Evolutionary conservation across 2,888 invertebrate genomes (phyloP).

Genomic region (Pristionchus arcanus): DNA sequence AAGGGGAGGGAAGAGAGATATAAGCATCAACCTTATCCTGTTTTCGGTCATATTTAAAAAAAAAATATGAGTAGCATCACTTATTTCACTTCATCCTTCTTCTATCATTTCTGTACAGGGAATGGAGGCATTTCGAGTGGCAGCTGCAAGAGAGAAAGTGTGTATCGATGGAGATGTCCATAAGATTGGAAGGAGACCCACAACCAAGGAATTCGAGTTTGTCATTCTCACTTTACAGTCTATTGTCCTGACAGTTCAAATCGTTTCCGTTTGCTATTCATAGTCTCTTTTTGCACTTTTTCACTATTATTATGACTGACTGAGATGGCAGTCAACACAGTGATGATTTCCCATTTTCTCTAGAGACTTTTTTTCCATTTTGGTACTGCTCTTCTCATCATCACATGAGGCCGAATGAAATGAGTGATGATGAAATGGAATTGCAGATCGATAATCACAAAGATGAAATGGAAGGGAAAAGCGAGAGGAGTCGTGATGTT

Average conservation of each 20-base stretch:
- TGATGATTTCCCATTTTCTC: background rate
- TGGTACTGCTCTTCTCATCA: background rate
- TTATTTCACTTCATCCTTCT: background rate
- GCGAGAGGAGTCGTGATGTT: slow-evolving; percentile 86
- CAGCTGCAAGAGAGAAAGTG: slow-evolving; percentile 77
- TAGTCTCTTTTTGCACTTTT: background rate
- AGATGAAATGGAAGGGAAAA: slow-evolving; percentile 81
- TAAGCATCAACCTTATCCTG: background rate
- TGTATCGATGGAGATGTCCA: slow-evolving; percentile 83
- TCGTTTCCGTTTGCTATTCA: background rate
- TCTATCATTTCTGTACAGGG: slow-evolving; percentile 58
- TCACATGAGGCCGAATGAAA: background rate
- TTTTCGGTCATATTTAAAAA: slow-evolving; percentile 53
- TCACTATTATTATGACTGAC: background rate
- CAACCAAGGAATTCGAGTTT: slow-evolving; percentile 57
- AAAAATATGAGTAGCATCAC: background rate
- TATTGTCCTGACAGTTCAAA: background rate
- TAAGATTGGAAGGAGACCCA: slow-evolving; percentile 76
- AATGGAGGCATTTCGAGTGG: slow-evolving; percentile 73
- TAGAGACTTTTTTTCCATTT: background rate
- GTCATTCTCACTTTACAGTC: background rate
- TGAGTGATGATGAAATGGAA: background rate
- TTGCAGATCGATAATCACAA: slow-evolving; percentile 83
- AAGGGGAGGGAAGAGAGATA: slow-evolving; percentile 79
- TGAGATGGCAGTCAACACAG: background rate